Evolutionary conservation across 2,888 invertebrate species (phyloP), one percentile per base, ranked within the genome.

Genomic region (Peribatodes rhomboidaria): DNA sequence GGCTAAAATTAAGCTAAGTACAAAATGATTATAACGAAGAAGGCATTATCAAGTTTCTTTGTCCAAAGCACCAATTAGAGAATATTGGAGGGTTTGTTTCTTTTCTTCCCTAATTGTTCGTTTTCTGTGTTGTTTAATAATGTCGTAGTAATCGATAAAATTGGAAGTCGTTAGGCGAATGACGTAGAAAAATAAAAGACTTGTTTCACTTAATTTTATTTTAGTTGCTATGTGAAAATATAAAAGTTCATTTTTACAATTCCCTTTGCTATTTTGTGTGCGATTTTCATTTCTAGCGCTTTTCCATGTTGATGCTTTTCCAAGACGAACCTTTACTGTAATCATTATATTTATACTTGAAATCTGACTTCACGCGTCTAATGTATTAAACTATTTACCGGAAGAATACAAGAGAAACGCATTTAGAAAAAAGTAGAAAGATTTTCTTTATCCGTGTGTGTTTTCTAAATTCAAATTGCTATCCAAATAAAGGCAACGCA

Each of bases 101-200:
- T 42, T 62, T 61, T 27, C 35, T n/a, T 52, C 39, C n/a, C 27
- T 52, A 62, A 62, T 62, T 62, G 52, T 52, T 57, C 46, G 14
- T 50, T 54, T 50, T 54, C 37, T 44, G 11, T 54, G 49, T 47
- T 56, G 37, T 62, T 31, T 49, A 49, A 55, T 42, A 13, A 49
- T 18, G 37, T 53, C 33, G 37, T 14, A 22, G 13, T 46, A 46
- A 54, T 54, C 39, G 13, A 54, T 18, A 44, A 47, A 61, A 54
- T 39, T 53, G 13, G 14, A 2, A 14, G 39, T 14, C 27, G 39
- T 31, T 33, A 2, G 33, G 16, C 13, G 10, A 35, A 50, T 18
- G 35, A 33, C 50, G 33, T 33, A 33, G 13, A 50, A n/a, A 50
- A 16, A 14, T 11, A 20, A 27, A 27, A 27, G 27, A 4, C 13